These are phyloP conservation scores for Remorina albescens DNA, from an alignment of 2,797 vertebrate genomes.

Conservation along the genomic window DNA sequence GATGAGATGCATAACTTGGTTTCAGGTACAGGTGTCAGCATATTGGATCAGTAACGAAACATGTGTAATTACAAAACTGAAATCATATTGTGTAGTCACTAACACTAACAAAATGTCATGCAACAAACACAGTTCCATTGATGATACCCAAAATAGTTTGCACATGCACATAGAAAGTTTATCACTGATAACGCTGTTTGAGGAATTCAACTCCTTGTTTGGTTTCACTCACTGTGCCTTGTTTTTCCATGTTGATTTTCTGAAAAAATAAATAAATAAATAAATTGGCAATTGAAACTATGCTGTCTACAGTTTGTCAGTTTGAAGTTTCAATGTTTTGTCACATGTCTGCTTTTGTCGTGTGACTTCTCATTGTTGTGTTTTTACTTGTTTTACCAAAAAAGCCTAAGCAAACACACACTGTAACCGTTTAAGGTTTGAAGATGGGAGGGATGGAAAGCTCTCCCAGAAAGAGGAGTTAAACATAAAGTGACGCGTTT, in stretches of 20 bases:
- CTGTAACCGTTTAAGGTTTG: background rate
- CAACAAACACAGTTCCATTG: constrained; percentile 44
- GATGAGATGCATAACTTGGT: background rate
- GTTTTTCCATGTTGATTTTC: background rate
- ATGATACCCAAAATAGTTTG: constrained; percentile 24
- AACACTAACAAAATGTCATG: constrained; percentile 41
- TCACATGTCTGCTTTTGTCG: background rate
- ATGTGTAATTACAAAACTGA: background rate
- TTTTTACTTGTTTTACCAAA: background rate
- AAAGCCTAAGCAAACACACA: background rate
- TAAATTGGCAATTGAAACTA: background rate
- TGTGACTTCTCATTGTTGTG: background rate
- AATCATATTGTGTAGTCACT: constrained; percentile 9
- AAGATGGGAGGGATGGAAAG: background rate
- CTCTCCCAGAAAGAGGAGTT: background rate
- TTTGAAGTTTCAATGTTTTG: background rate
- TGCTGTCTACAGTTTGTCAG: background rate
- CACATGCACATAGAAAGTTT: constrained; percentile 31
- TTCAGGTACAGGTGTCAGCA: background rate
- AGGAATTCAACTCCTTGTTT: background rate
- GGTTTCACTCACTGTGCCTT: background rate
- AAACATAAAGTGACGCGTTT: constrained; percentile 1
- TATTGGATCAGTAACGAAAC: constrained; percentile 14
- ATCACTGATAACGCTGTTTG: background rate
- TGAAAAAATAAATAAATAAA: too few relatives aligned